Conservation (phyloP, 2,888 invertebrate species). For the Sphecodes monilicornis region DNA sequence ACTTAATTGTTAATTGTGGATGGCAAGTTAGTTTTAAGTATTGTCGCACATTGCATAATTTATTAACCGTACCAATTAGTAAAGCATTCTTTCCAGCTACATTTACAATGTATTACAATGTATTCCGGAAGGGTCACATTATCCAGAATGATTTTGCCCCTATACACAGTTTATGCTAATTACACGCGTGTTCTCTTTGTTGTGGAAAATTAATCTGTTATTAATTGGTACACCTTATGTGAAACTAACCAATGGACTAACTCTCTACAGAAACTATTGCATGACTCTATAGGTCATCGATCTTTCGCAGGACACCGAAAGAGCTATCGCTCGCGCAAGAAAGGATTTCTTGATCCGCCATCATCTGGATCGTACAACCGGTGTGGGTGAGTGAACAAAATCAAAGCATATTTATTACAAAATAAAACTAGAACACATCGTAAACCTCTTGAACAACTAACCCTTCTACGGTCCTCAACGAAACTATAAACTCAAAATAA, state of each 20-base stretch:
- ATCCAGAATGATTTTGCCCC: too few species aligned
- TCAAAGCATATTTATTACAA: background rate
- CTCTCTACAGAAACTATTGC: background rate
- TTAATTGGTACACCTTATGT: background rate
- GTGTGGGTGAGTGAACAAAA: constrained; percentile 86
- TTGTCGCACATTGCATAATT: background rate
- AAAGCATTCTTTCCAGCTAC: background rate
- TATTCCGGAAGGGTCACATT: too few species aligned
- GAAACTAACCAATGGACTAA: background rate
- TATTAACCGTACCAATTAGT: background rate
- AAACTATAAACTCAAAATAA: background rate
- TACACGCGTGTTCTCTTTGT: too few species aligned
- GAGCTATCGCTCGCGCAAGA: constrained; percentile 85
- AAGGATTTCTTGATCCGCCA: constrained; percentile 89
- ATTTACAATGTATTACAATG: background rate
- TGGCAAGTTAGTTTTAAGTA: background rate
- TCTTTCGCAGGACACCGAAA: constrained; percentile 80
- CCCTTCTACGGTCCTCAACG: background rate
- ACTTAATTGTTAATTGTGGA: too few species aligned
- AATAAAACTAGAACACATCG: background rate
- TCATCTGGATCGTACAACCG: constrained; percentile 90
- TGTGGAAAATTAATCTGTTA: background rate
- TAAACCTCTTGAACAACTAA: background rate
- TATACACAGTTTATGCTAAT: too few species aligned
- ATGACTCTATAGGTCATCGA: background rate